Evolutionary conservation across 2,797 vertebrate species (phyloP).

Genomic region (Coreius guichenoti): DNA sequence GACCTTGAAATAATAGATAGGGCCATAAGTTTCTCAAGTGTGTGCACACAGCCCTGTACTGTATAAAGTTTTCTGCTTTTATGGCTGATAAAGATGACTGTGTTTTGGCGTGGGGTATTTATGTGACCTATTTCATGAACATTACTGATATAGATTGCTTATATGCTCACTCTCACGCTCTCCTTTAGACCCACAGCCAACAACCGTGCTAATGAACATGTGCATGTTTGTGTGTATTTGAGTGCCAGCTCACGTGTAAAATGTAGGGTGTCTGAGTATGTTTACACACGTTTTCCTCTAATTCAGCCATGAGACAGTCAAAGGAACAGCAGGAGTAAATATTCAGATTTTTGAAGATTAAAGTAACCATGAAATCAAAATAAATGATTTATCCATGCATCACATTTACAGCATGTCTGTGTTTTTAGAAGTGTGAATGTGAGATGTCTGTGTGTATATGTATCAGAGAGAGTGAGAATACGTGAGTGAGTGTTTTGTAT

Average conservation of each 20-base stretch:
- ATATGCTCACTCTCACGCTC: slow-evolving; percentile 28
- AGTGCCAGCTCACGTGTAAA: slow-evolving; percentile 24
- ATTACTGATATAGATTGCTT: slow-evolving; percentile 40
- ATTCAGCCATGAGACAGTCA: slow-evolving; percentile 33
- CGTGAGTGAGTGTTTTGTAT: slow-evolving; percentile 28
- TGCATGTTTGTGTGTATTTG: slow-evolving; percentile 29
- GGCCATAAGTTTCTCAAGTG: slow-evolving; percentile 36
- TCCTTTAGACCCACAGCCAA: slow-evolving; percentile 15
- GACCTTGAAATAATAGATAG: slow-evolving; percentile 50
- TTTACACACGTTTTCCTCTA: slow-evolving; percentile 29
- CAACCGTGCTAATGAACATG: slow-evolving; percentile 25
- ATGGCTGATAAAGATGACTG: slow-evolving; percentile 24
- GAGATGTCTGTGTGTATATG: not conserved
- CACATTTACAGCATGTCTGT: not conserved
- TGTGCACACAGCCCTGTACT: slow-evolving; percentile 20
- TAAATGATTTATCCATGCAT: slow-evolving; percentile 12
- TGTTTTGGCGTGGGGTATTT: slow-evolving; percentile 40
- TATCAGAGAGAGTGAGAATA: slow-evolving; percentile 14
- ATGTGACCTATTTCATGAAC: slow-evolving; percentile 53
- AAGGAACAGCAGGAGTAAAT: slow-evolving; percentile 33
- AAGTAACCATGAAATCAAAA: not conserved
- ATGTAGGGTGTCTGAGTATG: not conserved
- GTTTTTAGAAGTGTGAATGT: slow-evolving; percentile 9
- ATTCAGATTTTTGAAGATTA: slow-evolving; percentile 35
- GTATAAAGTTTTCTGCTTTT: slow-evolving; percentile 33